Evolutionary conservation across 2,113 vertebrate species (phyloP).

Genomic region (Lonchura striata): DNA sequence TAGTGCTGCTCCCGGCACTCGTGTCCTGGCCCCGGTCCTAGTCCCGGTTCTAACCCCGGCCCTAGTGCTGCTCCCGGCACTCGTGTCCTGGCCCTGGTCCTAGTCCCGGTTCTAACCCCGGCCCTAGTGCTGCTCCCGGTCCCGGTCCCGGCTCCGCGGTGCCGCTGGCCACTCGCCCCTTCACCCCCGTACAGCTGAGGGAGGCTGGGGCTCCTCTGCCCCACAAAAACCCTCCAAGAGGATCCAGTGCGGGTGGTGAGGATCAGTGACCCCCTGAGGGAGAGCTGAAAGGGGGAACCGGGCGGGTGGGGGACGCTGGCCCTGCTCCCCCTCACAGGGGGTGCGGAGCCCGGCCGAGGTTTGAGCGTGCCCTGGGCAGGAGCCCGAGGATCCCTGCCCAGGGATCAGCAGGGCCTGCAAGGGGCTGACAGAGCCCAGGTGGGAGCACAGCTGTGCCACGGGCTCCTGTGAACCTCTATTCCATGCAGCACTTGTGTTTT

Average conservation of each 20-base stretch:
- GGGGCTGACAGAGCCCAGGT: neutral
- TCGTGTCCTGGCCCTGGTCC: too few relatives aligned
- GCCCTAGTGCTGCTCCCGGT: too few relatives aligned
- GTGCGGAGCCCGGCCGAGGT: too few relatives aligned
- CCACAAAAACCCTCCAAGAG: accelerated
- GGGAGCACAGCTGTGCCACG: neutral
- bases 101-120: too few relatives aligned
- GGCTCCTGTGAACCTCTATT: neutral
- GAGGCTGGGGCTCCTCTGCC: accelerated
- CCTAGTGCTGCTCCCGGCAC: too few relatives aligned
- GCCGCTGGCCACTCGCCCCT: too few relatives aligned
- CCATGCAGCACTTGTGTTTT: neutral
- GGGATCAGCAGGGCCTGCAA: accelerated
- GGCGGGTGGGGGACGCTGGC: accelerated
- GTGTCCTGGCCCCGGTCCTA: too few relatives aligned
- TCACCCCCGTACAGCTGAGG: neutral
- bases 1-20: neutral
- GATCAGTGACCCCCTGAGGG: accelerated
- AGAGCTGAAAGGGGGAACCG: neutral
- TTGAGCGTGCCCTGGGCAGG: too few relatives aligned
- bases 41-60: too few relatives aligned
- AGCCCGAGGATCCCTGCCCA: neutral
- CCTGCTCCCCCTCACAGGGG: accelerated
- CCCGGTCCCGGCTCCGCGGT: neutral
- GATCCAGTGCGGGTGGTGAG: accelerated